Evolutionary conservation across 2,888 invertebrate species (phyloP).

Genomic region (Entomobrya multifasciata): DNA sequence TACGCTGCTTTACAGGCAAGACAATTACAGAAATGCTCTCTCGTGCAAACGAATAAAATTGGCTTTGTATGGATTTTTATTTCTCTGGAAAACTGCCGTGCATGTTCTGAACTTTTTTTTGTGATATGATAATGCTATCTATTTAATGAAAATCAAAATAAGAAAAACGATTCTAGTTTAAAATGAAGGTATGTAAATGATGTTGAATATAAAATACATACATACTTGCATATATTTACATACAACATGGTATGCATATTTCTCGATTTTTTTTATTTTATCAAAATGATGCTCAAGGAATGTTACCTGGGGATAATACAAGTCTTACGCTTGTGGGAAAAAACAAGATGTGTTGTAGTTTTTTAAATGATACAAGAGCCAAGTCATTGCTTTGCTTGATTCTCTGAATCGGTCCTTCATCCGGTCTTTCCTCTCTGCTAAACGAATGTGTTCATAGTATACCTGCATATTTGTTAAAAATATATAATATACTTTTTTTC

Average conservation of each 20-base stretch:
- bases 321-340: constrained; percentile 58
- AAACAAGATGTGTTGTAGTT: constrained; percentile 54
- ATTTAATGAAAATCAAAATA: too few relatives aligned
- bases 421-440: constrained; percentile 48
- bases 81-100: not conserved
- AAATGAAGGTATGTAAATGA: too few relatives aligned
- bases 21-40: too few relatives aligned
- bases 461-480: not conserved
- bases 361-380: constrained; percentile 55
- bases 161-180: too few relatives aligned
- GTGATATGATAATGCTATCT: too few relatives aligned
- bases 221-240: too few relatives aligned
- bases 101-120: too few relatives aligned
- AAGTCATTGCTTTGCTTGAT: constrained; percentile 16
- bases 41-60: not conserved
- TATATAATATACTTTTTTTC: not conserved
- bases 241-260: too few relatives aligned
- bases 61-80: not conserved
- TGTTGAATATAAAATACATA: too few relatives aligned
- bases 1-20: constrained; percentile 45
- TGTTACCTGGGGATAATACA: too few relatives aligned
- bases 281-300: too few relatives aligned
- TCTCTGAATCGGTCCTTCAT: constrained; percentile 61
- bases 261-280: too few relatives aligned
- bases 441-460: not conserved